A percentile compares a stretch with the other conserved stretches of the same genome.
These are phyloP conservation scores for Botia kubotai DNA, from an alignment of 2,797 vertebrate species.

Conservation along the genomic window DNA sequence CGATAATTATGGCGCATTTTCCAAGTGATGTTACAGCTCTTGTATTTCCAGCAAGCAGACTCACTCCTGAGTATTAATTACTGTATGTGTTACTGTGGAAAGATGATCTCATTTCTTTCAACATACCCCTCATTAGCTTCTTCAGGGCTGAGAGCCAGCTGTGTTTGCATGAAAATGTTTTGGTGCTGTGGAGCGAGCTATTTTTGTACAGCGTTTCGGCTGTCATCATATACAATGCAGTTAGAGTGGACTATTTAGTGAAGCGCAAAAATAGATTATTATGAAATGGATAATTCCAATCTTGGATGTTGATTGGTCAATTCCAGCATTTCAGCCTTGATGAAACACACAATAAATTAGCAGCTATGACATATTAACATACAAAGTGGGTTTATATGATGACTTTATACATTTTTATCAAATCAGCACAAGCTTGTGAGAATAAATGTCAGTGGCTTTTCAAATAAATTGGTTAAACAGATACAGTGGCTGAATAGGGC, in stretches of 20 bases:
- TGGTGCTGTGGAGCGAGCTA: not conserved
- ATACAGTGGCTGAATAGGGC: not conserved
- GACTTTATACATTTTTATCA: too few relatives aligned
- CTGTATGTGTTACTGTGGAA: conserved; percentile 35
- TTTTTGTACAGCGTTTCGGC: not conserved
- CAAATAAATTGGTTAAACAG: too few relatives aligned
- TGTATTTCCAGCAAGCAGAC: conserved; percentile 2
- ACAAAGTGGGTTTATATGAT: too few relatives aligned
- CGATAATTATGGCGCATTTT: conserved; percentile 35
- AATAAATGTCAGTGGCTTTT: too few relatives aligned
- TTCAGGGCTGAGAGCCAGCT: not conserved
- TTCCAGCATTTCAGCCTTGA: too few relatives aligned
- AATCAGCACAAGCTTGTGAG: too few relatives aligned
- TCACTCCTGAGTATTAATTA: conserved; percentile 48
- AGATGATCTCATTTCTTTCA: conserved; percentile 47
- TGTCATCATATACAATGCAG: not conserved
- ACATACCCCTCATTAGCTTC: conserved; percentile 37
- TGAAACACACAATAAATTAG: too few relatives aligned
- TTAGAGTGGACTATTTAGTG: conserved; percentile 26
- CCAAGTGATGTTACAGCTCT: conserved; percentile 9
- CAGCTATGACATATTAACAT: too few relatives aligned
- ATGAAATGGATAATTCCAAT: not conserved
- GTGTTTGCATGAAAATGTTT: conserved; percentile 9
- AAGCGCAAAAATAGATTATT: not conserved
- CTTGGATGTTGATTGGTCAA: too few relatives aligned